Evolutionary conservation across 1,140 invertebrate species (phyloP), one percentile per base, ranked within the genome.

Genomic region (Paraescarpia echinospica): DNA sequence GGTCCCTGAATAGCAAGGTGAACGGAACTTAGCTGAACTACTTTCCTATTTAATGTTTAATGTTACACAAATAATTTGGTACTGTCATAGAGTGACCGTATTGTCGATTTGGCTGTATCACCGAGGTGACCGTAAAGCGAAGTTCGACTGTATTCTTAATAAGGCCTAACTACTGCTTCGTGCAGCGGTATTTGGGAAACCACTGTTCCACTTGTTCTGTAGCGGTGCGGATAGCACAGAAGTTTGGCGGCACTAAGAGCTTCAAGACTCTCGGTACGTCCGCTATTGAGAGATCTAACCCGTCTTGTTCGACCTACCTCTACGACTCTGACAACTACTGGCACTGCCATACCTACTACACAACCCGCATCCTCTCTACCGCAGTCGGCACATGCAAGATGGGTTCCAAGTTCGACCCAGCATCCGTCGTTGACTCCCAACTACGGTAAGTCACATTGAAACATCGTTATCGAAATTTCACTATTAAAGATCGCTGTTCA

Each of bases 351-450:
- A 94, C 96, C 1, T 92, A 94, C 34, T 93, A 94, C 31, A 95
- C 94, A n/a, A 94, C 96, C 18, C 93, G 94, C n/a, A 98, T 98
- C 0, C 97, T 97, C 89, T 98, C 98, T 95, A 98, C 99, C 96
- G 98, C 98, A 0, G 97, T 98, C 0, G 98, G 98, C 0, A 99
- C 98, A 0, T 98, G 98, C 92, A 99, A 98, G 95, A 99, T 99
- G 98, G 98, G 98, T 0, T 98, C 98, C 0, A 97, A 97, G 91
- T 97, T 97, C 97, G 98, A 98, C 95, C 96, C 97, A 14, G 97
- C 97, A 5, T 98, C 98, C 0, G 98, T 99, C 0, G 98, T 99
- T 0, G 98, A 99, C 96, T 97, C 98, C 12, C 97, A 98, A 94
- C 96, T 96, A 5, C 95, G 96, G 59, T 77, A 77, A 77, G 12